These are phyloP conservation scores for Andrena camellia DNA, from an alignment of 2,888 invertebrate species.

Conservation along the genomic window DNA sequence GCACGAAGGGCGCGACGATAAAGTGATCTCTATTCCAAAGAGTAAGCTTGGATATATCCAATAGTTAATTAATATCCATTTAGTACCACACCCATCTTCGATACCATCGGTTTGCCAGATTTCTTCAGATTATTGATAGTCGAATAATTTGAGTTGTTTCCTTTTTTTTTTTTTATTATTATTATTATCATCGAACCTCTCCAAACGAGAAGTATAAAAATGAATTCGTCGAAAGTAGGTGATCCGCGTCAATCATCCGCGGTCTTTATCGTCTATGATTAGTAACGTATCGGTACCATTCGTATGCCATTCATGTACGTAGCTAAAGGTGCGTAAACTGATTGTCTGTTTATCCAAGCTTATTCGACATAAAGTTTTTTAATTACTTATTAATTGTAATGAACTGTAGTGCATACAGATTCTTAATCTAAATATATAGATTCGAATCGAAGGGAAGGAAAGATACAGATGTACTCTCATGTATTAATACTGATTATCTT, in stretches of 20 bases:
- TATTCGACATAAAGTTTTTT: constrained; percentile 28
- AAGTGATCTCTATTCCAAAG: constrained; percentile 42
- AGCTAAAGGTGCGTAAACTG: not conserved
- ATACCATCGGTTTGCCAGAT: constrained; percentile 25
- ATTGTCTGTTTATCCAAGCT: constrained; percentile 42
- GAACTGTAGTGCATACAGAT: constrained; percentile 39
- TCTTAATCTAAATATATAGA: constrained; percentile 27
- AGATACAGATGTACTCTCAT: constrained; percentile 26
- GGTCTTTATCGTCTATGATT: constrained; percentile 19
- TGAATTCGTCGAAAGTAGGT: not conserved
- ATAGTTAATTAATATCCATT: constrained; percentile 28
- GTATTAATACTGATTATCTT: constrained; percentile 24
- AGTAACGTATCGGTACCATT: not conserved
- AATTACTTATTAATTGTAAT: constrained; percentile 29
- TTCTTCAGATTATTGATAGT: constrained; percentile 14
- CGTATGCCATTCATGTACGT: not conserved
- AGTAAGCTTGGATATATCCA: constrained; percentile 47
- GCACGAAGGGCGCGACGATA: constrained; percentile 83
- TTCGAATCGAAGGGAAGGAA: constrained; percentile 20
- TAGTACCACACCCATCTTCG: constrained; percentile 18
- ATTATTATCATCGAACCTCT: constrained; percentile 22
- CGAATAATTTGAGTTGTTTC: not conserved
- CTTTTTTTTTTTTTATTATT: not conserved
- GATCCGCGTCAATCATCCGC: not conserved
- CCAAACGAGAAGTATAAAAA: not conserved